phyloP scores from a whole-genome alignment of 2,113 vertebrate species.

The Hippocampus barbouri region DNA sequence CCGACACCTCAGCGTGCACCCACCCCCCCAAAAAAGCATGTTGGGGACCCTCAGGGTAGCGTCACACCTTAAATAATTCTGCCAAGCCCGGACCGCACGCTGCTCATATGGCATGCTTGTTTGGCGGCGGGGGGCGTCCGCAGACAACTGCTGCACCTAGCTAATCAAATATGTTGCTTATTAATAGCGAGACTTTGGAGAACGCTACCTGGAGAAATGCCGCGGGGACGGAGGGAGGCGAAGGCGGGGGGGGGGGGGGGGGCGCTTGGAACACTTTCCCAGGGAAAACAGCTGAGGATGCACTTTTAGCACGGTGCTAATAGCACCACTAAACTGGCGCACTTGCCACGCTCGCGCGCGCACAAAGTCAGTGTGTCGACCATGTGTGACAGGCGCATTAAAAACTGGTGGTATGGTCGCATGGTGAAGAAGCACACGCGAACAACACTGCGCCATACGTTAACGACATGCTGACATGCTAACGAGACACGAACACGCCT shows the following conservation, averaged over 20 bases:
- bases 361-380: conserved; percentile 24
- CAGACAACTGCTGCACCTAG: conserved; percentile 46
- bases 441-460: neutral
- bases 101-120: conserved; percentile 29
- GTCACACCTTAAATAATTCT: conserved; percentile 68
- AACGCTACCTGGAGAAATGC: conserved; percentile 72
- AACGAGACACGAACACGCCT: neutral
- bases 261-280: conserved; percentile 34
- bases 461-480: neutral
- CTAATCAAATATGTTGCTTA: conserved; percentile 79
- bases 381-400: conserved; percentile 39
- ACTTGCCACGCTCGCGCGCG: conserved; percentile 24
- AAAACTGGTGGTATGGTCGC: neutral
- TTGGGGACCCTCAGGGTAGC: conserved; percentile 59
- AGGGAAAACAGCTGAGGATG: conserved; percentile 68
- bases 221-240: conserved; percentile 25
- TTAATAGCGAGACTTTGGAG: conserved; percentile 71
- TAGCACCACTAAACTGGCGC: conserved; percentile 61
- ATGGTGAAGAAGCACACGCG: neutral
- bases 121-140: conserved; percentile 13
- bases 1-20: conserved; percentile 12
- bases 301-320: conserved; percentile 56
- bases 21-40: conserved; percentile 40
- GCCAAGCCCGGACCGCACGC: conserved; percentile 38
- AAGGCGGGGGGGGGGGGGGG: conserved; percentile 42